A percentile compares a stretch with the other conserved stretches of the same genome.
phyloP scores from a whole-genome alignment of 1,140 invertebrate genomes.

The Anagrus nilaparvatae region DNA sequence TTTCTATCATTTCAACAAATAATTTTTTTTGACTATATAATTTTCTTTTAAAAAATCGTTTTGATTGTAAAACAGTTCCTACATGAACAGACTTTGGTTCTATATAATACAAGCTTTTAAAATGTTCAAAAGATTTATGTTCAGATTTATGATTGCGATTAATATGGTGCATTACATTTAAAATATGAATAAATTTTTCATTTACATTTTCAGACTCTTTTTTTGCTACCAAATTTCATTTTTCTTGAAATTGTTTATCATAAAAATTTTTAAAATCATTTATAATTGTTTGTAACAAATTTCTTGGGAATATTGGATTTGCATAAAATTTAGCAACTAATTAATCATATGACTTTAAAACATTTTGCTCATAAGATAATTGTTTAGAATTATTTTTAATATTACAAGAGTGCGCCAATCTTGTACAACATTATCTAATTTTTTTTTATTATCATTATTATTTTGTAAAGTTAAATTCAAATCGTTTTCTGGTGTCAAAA shows the following conservation, averaged over 20 bases:
- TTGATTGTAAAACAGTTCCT: conserved; percentile 6
- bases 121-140: conserved; percentile 13
- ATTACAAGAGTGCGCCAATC: no score
- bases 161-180: conserved; percentile 10
- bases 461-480: no score
- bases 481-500: no score
- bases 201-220: conserved; percentile 10
- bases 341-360: conserved; percentile 1
- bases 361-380: no score
- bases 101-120: conserved; percentile 11
- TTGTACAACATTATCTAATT: no score
- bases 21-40: conserved; percentile 14
- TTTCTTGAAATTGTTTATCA: conserved; percentile 7
- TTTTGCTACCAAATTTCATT: conserved; percentile 9
- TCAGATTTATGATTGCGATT: conserved; percentile 18
- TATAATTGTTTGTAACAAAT: conserved; percentile 13
- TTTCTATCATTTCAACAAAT: conserved; percentile 16
- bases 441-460: no score
- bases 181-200: conserved; percentile 9
- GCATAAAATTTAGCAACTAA: conserved; percentile 17
- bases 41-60: conserved; percentile 5
- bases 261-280: conserved; percentile 12
- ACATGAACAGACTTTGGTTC: conserved; percentile 11
- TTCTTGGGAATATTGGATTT: conserved; percentile 12
- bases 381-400: no score